Base-by-base conservation (phyloP, 2,113 vertebrate species). In the Oncorhynchus tshawytscha region DNA sequence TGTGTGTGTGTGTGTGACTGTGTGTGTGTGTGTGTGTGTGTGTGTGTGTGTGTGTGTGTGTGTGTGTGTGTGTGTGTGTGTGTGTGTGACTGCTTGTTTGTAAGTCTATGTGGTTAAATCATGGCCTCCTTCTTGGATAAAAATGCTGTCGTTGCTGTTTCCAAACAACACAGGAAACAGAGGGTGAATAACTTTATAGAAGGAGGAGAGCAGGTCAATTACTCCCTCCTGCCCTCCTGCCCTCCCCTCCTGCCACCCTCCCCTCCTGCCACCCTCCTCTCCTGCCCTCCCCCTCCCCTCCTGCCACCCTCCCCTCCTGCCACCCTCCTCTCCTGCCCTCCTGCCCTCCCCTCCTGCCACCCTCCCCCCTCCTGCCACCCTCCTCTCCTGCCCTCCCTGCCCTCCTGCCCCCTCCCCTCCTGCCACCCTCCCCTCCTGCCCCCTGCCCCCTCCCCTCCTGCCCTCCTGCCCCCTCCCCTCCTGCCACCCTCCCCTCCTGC, bases 121-220 rank as follows among this genome's bases (percentile, higher is more conserved):
- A 66, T 78, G 82, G 71, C 76, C 78, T 88, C 39, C 34, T 90
- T 88, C 86, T 54, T 70, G 67, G 62, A 57, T 71, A 45, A 88
- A 91, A 91, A 71, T 77, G 88, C 90, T 90, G 84, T 67, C 85
- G 71, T 54, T 29, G 90, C 90, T 80, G 29, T 88, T 79, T 86
- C 72, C 66, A 71, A 66, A 39, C 67, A 82, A 81, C 29, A 72
- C 57, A 20, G 25, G 76, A 82, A 39, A 39, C 34, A 2, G 79
- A 69, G 72, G 65, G 45, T 16, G 75, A 84, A 66, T 54, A 79
- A 78, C 67, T 85, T 84, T 48, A 24, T 20, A 16, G 79, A 73
- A 60, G 62, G 57, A 72, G 67, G 78, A 70, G 62, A 72, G 57
- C 18, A 25, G 84, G 87, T 81, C 7, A 75, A 82, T 85, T 70